These are phyloP conservation scores for Panthera leo DNA, from an alignment of 2,113 vertebrate species.

Conservation along the genomic window DNA sequence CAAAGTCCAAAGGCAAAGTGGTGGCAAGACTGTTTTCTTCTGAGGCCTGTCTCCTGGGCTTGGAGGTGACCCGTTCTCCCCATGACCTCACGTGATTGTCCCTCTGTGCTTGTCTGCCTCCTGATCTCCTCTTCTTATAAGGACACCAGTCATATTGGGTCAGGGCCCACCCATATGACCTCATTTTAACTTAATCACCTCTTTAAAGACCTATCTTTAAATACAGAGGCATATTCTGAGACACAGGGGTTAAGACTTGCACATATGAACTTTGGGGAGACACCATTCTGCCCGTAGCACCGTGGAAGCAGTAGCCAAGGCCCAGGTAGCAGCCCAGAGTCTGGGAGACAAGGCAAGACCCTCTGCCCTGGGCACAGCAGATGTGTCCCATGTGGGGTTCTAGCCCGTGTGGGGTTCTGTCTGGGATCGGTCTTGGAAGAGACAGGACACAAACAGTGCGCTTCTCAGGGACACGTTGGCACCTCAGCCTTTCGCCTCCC, in stretches of 20 bases:
- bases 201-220: not conserved
- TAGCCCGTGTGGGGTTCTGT: too few species aligned
- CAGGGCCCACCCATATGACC: not conserved
- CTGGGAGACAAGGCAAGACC: not conserved
- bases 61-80: too few species aligned
- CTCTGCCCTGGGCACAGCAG: not conserved
- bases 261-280: not conserved
- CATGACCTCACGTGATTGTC: rapidly evolving
- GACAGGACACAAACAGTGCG: not conserved
- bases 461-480: not conserved
- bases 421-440: not conserved
- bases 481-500: rapidly evolving
- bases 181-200: not conserved
- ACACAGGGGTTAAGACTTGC: not conserved
- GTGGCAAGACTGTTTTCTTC: not conserved
- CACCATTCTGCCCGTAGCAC: too few species aligned
- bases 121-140: not conserved
- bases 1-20: not conserved
- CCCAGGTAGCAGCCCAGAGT: not conserved
- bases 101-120: not conserved
- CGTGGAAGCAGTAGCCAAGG: not conserved
- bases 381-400: rapidly evolving
- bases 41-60: not conserved
- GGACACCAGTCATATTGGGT: not conserved
- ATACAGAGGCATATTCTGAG: not conserved